A percentile compares a stretch with the other conserved stretches of the same genome.
Conservation (phyloP, 1,140 invertebrate species). For the Plectrocnemia conspersa region DNA sequence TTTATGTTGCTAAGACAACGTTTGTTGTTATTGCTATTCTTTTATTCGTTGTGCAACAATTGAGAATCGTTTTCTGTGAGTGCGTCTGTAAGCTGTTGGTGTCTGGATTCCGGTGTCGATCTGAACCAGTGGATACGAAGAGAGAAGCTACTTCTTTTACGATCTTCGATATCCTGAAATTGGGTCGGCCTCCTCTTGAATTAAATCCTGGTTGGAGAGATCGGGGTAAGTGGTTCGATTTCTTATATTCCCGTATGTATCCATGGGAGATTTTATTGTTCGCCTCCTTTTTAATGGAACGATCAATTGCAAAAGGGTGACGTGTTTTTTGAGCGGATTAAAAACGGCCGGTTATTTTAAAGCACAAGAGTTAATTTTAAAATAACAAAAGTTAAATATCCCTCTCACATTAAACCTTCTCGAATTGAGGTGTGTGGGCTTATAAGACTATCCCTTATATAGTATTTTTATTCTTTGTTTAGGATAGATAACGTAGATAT, state of each 20-base stretch:
- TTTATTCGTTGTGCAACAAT: too few species aligned
- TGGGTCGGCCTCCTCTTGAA: not conserved
- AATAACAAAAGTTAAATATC: slow-evolving; percentile 2
- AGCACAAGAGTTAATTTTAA: slow-evolving; percentile 1
- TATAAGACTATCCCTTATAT: not conserved
- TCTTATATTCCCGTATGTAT: not conserved
- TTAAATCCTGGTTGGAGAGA: not conserved
- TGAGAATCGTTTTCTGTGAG: too few species aligned
- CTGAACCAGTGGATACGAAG: too few species aligned
- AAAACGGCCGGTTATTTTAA: slow-evolving; percentile 8
- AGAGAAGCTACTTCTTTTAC: not conserved
- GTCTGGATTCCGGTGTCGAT: too few species aligned
- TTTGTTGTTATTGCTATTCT: too few species aligned
- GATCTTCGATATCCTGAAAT: not conserved
- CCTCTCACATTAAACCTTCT: not conserved
- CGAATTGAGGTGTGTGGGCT: not conserved
- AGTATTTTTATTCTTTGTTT: not conserved
- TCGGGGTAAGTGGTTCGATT: not conserved
- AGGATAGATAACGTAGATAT: not conserved
- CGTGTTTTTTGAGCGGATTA: not conserved
- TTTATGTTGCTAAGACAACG: too few species aligned
- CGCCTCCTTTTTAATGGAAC: not conserved
- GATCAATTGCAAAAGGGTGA: not conserved
- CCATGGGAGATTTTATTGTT: not conserved
- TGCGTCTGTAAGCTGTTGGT: too few species aligned